Conservation (phyloP, 2,797 vertebrate species). For the Cuculus canorus region DNA sequence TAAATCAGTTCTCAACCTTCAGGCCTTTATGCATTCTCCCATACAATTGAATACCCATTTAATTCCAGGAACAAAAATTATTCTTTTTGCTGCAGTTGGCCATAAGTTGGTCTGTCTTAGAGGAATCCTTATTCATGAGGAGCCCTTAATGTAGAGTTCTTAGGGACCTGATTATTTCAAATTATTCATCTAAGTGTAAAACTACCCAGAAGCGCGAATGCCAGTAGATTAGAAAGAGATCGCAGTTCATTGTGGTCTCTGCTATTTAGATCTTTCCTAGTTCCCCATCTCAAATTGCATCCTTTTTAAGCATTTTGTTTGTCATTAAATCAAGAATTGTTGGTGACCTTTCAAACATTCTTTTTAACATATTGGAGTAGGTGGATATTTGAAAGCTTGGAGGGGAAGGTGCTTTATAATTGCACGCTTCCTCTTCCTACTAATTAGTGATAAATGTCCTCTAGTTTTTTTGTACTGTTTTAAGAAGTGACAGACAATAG, state of each 20-base stretch:
- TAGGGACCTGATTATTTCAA: neutral
- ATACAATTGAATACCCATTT: neutral
- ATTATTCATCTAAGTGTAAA: neutral
- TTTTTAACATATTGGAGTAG: slow-evolving; percentile 66
- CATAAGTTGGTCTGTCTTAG: neutral
- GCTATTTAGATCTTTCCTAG: neutral
- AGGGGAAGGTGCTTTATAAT: neutral
- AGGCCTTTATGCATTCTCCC: neutral
- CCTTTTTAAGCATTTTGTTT: slow-evolving; percentile 12
- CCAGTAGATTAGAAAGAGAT: neutral
- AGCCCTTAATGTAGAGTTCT: neutral
- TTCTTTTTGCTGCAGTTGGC: neutral
- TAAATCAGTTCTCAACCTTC: neutral
- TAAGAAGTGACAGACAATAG: neutral
- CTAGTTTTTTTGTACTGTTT: neutral
- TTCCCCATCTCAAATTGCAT: neutral
- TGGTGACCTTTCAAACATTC: slow-evolving; percentile 53
- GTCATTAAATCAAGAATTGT: neutral
- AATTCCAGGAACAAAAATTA: neutral
- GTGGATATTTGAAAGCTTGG: slow-evolving; percentile 37
- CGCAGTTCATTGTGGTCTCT: neutral
- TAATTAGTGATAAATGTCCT: slow-evolving; percentile 23
- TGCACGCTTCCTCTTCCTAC: neutral
- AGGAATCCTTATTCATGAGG: neutral
- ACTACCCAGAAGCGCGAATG: neutral